A percentile compares a stretch with the other conserved stretches of the same genome.
These are phyloP conservation scores for Lithophane ornitopus DNA, from an alignment of 2,888 invertebrate genomes.

Conservation along the genomic window DNA sequence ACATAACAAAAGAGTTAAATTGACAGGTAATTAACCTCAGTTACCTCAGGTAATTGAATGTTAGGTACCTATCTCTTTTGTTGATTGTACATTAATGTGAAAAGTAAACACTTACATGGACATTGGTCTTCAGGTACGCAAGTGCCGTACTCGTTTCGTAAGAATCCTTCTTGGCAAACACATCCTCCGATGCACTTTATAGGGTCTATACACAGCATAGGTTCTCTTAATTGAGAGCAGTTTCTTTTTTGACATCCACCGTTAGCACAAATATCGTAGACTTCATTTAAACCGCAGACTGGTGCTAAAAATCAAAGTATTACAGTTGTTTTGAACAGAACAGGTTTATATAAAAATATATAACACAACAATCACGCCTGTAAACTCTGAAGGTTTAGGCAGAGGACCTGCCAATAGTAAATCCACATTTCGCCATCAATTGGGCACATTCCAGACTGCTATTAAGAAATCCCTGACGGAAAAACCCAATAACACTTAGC, in stretches of 20 bases:
- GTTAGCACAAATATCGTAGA: slow-evolving; percentile 66
- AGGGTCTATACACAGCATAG: slow-evolving; percentile 65
- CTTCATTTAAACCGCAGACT: slow-evolving; percentile 65
- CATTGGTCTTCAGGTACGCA: slow-evolving; percentile 71
- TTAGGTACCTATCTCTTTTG: not conserved
- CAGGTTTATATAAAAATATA: not conserved
- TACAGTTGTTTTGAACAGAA: not conserved
- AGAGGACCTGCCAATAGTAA: too few species aligned
- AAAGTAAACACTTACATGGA: slow-evolving; percentile 62
- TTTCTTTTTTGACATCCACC: slow-evolving; percentile 71
- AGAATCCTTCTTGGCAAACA: slow-evolving; percentile 63
- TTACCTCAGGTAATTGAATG: not conserved
- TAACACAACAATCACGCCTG: too few species aligned
- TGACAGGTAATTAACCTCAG: not conserved
- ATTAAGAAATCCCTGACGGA: not conserved
- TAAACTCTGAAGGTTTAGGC: too few species aligned
- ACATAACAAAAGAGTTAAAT: not conserved
- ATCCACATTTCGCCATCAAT: not conserved
- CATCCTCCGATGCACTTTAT: slow-evolving; percentile 68
- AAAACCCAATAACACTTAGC: not conserved
- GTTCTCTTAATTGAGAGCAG: slow-evolving; percentile 65
- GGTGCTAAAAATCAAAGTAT: slow-evolving; percentile 46
- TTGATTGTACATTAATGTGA: not conserved
- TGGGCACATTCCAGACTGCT: not conserved
- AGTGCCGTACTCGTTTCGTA: slow-evolving; percentile 60